These are phyloP conservation scores for Oncorhynchus nerka DNA, from an alignment of 2,113 vertebrate genomes.

Conservation along the genomic window DNA sequence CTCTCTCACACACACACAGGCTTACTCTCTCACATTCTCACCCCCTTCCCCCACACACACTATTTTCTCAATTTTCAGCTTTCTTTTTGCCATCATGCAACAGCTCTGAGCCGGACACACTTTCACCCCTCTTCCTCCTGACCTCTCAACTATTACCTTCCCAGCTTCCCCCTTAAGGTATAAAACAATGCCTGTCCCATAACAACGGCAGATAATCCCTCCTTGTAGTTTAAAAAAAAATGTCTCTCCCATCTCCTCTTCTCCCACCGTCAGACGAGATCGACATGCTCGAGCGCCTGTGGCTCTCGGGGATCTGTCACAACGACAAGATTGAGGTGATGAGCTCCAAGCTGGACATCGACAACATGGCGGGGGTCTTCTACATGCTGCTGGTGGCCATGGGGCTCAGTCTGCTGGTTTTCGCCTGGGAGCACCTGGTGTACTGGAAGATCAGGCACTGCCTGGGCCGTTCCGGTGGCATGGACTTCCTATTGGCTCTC, in stretches of 20 bases:
- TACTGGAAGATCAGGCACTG: slow-evolving; percentile 87
- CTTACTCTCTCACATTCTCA: not conserved
- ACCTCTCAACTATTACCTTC: not conserved
- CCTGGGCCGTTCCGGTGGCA: slow-evolving; percentile 76
- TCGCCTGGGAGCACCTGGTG: slow-evolving; percentile 88
- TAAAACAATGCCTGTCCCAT: not conserved
- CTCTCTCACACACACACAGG: slow-evolving; percentile 5
- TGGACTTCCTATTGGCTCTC: slow-evolving; percentile 86
- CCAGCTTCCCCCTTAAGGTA: not conserved
- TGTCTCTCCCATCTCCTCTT: not conserved
- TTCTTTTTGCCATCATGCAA: not conserved
- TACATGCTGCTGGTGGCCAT: slow-evolving; percentile 91
- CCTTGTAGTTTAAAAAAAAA: slow-evolving; percentile 7
- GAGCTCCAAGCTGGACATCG: slow-evolving; percentile 90
- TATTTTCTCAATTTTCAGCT: not conserved
- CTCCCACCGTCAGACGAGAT: slow-evolving; percentile 68
- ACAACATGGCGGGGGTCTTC: slow-evolving; percentile 91
- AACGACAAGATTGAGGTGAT: slow-evolving; percentile 85
- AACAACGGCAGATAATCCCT: not conserved
- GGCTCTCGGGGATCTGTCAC: slow-evolving; percentile 79
- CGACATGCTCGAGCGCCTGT: slow-evolving; percentile 77
- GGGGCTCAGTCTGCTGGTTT: slow-evolving; percentile 87
- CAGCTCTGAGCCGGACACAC: not conserved
- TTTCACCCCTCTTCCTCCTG: slow-evolving; percentile 1
- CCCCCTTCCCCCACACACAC: not conserved